These are phyloP conservation scores for Stenichneumon culpator DNA, from an alignment of 2,888 invertebrate genomes.

Conservation along the genomic window DNA sequence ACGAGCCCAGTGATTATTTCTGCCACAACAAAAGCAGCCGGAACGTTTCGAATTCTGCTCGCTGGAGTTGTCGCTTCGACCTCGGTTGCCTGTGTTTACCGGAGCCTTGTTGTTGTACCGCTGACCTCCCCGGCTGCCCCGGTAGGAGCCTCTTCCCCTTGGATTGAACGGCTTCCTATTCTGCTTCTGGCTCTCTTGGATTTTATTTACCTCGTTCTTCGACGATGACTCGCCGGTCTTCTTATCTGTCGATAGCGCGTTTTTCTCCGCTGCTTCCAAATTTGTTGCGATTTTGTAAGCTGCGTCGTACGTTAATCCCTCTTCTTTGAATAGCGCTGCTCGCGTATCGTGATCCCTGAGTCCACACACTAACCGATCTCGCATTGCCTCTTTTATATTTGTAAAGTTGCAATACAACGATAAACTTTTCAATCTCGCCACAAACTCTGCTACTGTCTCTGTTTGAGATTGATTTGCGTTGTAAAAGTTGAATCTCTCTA, in stretches of 20 bases:
- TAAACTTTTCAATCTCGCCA: constrained; percentile 48
- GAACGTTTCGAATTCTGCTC: constrained; percentile 25
- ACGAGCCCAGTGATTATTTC: constrained; percentile 47
- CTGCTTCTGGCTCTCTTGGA: constrained; percentile 10
- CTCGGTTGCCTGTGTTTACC: constrained; percentile 20
- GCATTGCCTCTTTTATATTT: constrained; percentile 39
- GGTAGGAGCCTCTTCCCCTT: constrained; percentile 6
- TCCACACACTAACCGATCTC: constrained; percentile 60
- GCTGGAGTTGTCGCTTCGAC: constrained; percentile 8
- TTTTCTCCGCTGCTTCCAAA: constrained; percentile 54
- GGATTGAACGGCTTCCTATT: neutral
- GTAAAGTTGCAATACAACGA: constrained; percentile 49
- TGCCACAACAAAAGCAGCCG: constrained; percentile 58
- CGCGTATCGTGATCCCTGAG: constrained; percentile 49
- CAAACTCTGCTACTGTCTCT: constrained; percentile 52
- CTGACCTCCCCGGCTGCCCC: neutral
- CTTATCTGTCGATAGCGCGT: constrained; percentile 24
- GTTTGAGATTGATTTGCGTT: constrained; percentile 37
- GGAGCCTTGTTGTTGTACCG: constrained; percentile 4
- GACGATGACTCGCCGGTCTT: constrained; percentile 30
- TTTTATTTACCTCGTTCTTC: neutral
- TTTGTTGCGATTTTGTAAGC: constrained; percentile 43
- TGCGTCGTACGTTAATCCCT: constrained; percentile 47
- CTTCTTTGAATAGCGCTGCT: constrained; percentile 42
- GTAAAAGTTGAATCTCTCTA: constrained; percentile 56